Conservation (phyloP, 2,113 vertebrate genomes). For the Macrotus californicus region DNA sequence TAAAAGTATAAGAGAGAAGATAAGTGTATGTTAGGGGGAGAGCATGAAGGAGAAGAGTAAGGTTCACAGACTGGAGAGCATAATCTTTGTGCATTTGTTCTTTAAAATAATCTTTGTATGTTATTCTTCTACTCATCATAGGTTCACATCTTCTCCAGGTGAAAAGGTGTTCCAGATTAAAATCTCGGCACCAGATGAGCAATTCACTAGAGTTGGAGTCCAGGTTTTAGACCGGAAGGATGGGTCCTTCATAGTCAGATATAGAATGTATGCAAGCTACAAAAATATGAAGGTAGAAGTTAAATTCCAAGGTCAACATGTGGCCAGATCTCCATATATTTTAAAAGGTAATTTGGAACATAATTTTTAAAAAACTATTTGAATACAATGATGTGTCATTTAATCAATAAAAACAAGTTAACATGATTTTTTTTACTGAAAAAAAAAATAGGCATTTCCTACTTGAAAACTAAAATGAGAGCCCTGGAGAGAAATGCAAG, state of each 20-base stretch:
- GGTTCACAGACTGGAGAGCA: neutral
- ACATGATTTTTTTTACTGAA: neutral
- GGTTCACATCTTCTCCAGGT: slow-evolving; percentile 91
- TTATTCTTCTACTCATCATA: slow-evolving; percentile 67
- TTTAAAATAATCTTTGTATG: neutral
- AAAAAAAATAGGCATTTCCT: neutral
- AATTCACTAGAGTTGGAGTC: slow-evolving; percentile 92
- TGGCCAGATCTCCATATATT: slow-evolving; percentile 91
- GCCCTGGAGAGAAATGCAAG: neutral
- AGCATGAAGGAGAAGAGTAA: neutral
- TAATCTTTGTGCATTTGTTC: neutral
- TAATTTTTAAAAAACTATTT: neutral
- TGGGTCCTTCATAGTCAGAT: slow-evolving; percentile 95
- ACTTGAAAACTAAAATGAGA: neutral
- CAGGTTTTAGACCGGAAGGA: slow-evolving; percentile 95
- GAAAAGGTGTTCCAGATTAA: slow-evolving; percentile 92
- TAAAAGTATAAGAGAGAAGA: neutral
- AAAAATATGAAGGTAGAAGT: slow-evolving; percentile 88
- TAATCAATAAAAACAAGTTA: neutral
- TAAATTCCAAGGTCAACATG: slow-evolving; percentile 81
- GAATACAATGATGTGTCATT: neutral
- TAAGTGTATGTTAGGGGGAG: neutral
- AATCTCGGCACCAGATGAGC: slow-evolving; percentile 88
- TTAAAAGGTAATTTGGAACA: slow-evolving; percentile 85
- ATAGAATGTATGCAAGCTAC: slow-evolving; percentile 97